Base-by-base conservation (phyloP, 2,888 invertebrate species). In the Epinotia bilunana region DNA sequence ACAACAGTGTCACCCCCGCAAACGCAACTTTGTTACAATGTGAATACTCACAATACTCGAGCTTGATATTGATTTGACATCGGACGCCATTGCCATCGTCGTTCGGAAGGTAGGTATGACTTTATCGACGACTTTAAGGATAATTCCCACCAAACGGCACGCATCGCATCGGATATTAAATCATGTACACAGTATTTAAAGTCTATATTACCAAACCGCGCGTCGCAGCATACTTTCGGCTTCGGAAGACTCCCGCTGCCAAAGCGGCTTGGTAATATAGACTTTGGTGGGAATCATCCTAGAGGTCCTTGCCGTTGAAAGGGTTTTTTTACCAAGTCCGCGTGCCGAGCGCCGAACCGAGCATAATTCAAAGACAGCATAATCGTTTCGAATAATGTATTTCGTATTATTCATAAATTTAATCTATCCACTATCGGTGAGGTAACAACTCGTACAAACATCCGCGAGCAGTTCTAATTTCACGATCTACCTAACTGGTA, bases 341-440 rank as follows among this genome's bases (percentile, higher is more conserved):
- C 4, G 46, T 3, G 12, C 13, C 11, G 16, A 16, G 18, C 18
- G 13, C 39, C 60, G 58, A 58, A n/a, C 46, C 1, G 33, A 58
- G 43, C 43, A 46, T 12, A 70, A 49, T 53, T 23, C 69, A 80
- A 76, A 78, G 78, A 77, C 73, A 65, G 20, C 70, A 73, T 77
- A 75, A 79, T 80, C 79, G 77, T 79, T 89, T 90, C 88, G 84
- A 87, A 87, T 90, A 88, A 88, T 92, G 87, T 92, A 92, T 91
- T 92, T 91, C 85, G 87, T 88, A 90, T 87, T 90, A 90, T 90
- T 87, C 87, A 90, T 91, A 90, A 91, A 90, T 91, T 89, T 90
- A 90, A 90, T 90, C 91, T 93, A 93, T 90, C 84, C 87, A 90
- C 92, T 92, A 93, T 93, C 90, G 92, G 92, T 93, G 93, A 93